phyloP scores from a whole-genome alignment of 2,113 vertebrate genomes.

The Halichoerus grypus region DNA sequence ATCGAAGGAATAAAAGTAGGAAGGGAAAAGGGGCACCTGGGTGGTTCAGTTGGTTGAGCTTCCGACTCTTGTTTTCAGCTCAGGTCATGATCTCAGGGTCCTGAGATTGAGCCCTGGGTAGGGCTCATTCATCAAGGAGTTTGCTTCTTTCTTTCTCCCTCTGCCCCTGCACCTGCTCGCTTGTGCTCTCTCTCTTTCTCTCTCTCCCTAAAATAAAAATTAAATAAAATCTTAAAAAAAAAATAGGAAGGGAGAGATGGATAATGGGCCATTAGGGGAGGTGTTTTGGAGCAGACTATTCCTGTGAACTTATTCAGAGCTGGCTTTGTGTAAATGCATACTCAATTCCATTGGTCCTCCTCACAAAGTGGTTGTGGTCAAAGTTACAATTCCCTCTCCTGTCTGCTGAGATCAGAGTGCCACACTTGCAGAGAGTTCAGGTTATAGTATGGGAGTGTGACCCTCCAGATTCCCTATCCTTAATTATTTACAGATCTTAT shows the following conservation, averaged over 20 bases:
- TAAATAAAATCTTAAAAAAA: neutral
- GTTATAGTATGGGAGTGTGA: neutral
- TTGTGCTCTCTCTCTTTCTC: neutral
- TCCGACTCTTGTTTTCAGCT: neutral
- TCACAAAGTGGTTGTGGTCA: neutral
- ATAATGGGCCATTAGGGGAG: neutral
- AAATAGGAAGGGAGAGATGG: neutral
- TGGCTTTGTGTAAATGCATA: neutral
- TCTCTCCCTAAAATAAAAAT: neutral
- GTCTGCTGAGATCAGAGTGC: neutral
- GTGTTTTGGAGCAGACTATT: neutral
- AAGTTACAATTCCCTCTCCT: neutral
- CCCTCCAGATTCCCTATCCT: neutral
- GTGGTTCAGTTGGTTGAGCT: neutral
- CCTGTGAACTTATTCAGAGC: neutral
- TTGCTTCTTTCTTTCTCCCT: neutral
- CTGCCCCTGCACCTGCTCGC: neutral
- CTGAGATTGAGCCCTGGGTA: neutral
- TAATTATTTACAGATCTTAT: slow-evolving; percentile 53
- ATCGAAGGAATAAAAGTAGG: neutral
- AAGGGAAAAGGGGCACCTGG: neutral
- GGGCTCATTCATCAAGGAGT: neutral
- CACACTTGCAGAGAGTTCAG: neutral
- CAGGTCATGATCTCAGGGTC: neutral
- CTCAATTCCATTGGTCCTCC: neutral